Conservation (phyloP, 2,888 invertebrate genomes). For the Augochlorella aurata region DNA sequence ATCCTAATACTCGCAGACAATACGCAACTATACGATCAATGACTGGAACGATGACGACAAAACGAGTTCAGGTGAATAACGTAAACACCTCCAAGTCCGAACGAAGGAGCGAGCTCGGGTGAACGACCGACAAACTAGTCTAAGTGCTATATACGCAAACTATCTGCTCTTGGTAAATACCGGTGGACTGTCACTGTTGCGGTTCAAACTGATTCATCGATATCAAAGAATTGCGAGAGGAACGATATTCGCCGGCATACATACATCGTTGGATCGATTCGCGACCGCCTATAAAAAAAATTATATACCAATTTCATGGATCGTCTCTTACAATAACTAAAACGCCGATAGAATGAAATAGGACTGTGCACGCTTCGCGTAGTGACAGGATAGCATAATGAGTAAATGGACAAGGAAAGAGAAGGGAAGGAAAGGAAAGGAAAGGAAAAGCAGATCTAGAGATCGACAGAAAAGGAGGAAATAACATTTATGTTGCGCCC, state of each 20-base stretch:
- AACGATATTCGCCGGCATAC: too few relatives aligned
- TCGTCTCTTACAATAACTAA: too few relatives aligned
- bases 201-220: neutral
- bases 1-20: neutral
- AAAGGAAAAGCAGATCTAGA: neutral
- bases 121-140: constrained; percentile 79
- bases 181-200: neutral
- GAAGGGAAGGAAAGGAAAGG: neutral
- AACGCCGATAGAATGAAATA: neutral
- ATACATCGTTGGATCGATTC: neutral
- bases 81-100: constrained; percentile 43
- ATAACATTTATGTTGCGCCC: constrained; percentile 9
- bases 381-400: neutral
- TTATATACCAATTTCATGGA: neutral
- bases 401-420: neutral
- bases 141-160: constrained; percentile 67
- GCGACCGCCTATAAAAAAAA: neutral
- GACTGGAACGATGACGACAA: constrained; percentile 33
- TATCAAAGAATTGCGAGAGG: neutral
- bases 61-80: constrained; percentile 56
- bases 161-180: constrained; percentile 28
- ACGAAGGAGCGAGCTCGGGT: constrained; percentile 67
- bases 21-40: constrained; percentile 3
- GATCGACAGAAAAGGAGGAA: constrained; percentile 2
- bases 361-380: neutral